Evolutionary conservation across 2,797 vertebrate genomes (phyloP), one percentile per base, ranked within the genome.

Genomic region (Pelobates cultripes): DNA sequence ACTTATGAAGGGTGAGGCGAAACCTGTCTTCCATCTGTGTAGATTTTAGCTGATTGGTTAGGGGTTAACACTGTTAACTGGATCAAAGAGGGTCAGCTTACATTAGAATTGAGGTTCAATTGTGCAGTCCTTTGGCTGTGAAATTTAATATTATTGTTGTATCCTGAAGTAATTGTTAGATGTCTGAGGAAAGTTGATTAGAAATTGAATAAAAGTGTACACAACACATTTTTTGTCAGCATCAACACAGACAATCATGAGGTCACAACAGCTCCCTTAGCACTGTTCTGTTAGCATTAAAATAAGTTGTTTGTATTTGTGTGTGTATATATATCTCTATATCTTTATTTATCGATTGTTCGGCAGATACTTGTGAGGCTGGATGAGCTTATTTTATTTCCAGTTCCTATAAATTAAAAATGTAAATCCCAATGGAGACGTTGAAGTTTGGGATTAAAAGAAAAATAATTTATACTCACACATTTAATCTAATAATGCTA

Each of bases 81-180:
- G 89, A 90, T 92, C 90, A 89, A 90, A 92, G 87, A 87, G 90
- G 85, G 76, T 92, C 85, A 43, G 84, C 86, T 93, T 93, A 91
- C 89, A 85, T 90, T 89, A 87, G 84, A 87, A 85, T 88, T 87
- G 86, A 89, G 81, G 78, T 88, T 90, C 88, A 86, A 41, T 90
- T 91, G 89, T 88, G 86, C 86, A 82, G 78, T 81, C 81, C 84
- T 87, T 85, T 88, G 89, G 87, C 89, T 89, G 86, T 89, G 91
- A 91, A 91, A 93, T 90, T 80, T 90, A 91, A 93, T 93, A 91
- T 91, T 88, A 89, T 91, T 89, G 89, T 89, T 88, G 90, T 87
- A 90, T 86, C 7, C 86, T 87, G 82, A 28, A 86, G 87, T 89
- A 91, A 91, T 91, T 92, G 89, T 89, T 87, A 85, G 86, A 88